Base-by-base conservation (phyloP, 2,888 invertebrate species). In the Junonia oenone region DNA sequence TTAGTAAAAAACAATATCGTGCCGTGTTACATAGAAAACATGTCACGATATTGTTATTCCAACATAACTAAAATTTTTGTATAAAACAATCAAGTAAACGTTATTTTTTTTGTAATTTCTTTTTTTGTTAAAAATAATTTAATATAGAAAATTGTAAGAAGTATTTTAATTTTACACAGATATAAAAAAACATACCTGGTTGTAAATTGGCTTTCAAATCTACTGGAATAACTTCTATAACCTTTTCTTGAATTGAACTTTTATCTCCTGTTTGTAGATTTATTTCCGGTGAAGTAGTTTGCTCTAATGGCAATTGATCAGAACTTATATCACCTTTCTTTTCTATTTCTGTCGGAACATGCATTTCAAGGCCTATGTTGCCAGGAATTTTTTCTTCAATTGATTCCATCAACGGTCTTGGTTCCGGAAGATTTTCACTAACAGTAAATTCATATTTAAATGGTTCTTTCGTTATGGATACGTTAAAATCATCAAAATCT, bases 401-500 rank as follows among this genome's bases (percentile, higher is more conserved):
- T 43, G 43, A 13, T 26, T 40, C 19, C 4, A 13, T 43, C 19
- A 15, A 15, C 0, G 26, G 1, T 38, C 6, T 33, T 26, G 19
- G 14, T 15, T 33, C 48, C 4, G 17, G 47, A 17, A 14, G 6
- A 4, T 22, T 19, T 22, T 50, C 8, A 8, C 17, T 33, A 5
- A n/a, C 27, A 26, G 26, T 33, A 40, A 40, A 19, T 29, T 14
- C n/a, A 22, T 46, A 33, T 8, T 38, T 22, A 9, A 46, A 29
- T 26, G 31, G 45, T 40, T 46, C 46, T 8, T 33, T 45, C 19
- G 26, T 15, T 11, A 46, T 6, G n/a, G 27, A 14, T 26, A 33
- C 33, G 27, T 50, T 47, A 19, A 40, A 26, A 19, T 53, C 47
- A 9, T 56, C 56, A 17, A 56, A 33, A 43, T 47, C 43, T 19